phyloP scores from a whole-genome alignment of 2,797 vertebrate species.

The Clarias laeviceps region DNA sequence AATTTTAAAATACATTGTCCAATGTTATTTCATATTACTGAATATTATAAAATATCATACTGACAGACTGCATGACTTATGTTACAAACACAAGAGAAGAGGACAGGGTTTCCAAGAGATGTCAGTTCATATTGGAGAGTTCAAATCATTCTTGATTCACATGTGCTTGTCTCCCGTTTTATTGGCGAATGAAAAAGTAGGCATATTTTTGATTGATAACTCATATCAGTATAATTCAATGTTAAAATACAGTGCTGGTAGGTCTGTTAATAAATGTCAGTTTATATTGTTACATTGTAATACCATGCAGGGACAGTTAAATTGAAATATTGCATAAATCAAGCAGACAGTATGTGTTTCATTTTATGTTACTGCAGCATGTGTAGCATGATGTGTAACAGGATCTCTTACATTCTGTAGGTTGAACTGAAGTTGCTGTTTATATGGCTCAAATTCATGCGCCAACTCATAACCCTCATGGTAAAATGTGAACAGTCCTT shows the following conservation, averaged over 20 bases:
- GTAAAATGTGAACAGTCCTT: constrained; percentile 97
- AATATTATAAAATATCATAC: no score
- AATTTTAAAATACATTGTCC: no score
- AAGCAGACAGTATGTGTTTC: not conserved
- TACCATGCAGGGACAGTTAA: not conserved
- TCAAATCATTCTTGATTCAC: not conserved
- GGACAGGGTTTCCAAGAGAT: not conserved
- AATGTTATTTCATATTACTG: no score
- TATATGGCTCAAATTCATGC: constrained; percentile 95
- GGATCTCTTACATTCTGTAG: constrained; percentile 89
- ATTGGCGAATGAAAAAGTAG: not conserved
- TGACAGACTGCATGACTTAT: no score
- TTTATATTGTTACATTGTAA: not conserved
- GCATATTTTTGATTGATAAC: not conserved
- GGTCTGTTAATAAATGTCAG: not conserved
- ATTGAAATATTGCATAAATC: not conserved
- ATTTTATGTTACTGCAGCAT: not conserved
- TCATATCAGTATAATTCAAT: not conserved
- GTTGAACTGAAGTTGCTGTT: constrained; percentile 97
- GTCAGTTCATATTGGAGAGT: not conserved
- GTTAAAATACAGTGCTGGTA: not conserved
- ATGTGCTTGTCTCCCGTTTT: not conserved
- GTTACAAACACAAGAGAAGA: not conserved
- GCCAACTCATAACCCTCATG: constrained; percentile 97
- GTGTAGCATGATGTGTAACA: not conserved